Percentiles rank a stretch among this genome's conserved stretches.
Evolutionary conservation across 2,797 vertebrate genomes (phyloP).

Genomic region (Corythornis leucogaster): DNA sequence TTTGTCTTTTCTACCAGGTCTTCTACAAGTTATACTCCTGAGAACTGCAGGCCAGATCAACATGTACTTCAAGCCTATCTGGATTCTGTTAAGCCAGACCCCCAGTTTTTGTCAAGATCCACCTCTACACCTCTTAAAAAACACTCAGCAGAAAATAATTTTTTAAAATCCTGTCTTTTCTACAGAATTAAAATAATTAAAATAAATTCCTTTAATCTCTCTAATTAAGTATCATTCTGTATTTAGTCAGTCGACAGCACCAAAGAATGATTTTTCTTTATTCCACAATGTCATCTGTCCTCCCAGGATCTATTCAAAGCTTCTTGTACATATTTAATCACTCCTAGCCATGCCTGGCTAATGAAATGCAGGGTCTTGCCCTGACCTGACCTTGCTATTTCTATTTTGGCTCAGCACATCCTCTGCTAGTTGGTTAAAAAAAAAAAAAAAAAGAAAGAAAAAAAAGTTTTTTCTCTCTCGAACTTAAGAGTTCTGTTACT

Average conservation of each 20-base stretch:
- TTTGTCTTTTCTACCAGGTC: constrained; percentile 2
- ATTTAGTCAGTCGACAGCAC: constrained; percentile 66
- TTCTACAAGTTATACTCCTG: background rate
- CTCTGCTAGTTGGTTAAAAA: constrained; percentile 72
- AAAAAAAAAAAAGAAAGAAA: constrained; percentile 46
- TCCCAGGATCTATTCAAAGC: constrained; percentile 74
- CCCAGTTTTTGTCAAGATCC: background rate
- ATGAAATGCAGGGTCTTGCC: constrained; percentile 80
- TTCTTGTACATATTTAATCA: constrained; percentile 78
- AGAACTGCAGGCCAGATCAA: background rate
- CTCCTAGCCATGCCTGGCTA: constrained; percentile 72
- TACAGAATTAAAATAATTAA: constrained; percentile 74
- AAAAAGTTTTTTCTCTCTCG: constrained; percentile 70
- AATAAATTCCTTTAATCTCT: constrained; percentile 70
- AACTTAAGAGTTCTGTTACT: constrained; percentile 73
- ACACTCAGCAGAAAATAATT: constrained; percentile 7
- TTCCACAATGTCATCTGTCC: constrained; percentile 63
- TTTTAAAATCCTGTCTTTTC: background rate
- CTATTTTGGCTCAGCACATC: constrained; percentile 77
- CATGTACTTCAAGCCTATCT: background rate
- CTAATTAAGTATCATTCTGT: constrained; percentile 66
- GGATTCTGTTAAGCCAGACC: constrained; percentile 15
- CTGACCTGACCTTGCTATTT: constrained; percentile 82
- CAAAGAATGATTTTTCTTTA: constrained; percentile 78
- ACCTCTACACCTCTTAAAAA: background rate